Evolutionary conservation across 2,113 vertebrate genomes (phyloP).

Genomic region (Sula dactylatra): DNA sequence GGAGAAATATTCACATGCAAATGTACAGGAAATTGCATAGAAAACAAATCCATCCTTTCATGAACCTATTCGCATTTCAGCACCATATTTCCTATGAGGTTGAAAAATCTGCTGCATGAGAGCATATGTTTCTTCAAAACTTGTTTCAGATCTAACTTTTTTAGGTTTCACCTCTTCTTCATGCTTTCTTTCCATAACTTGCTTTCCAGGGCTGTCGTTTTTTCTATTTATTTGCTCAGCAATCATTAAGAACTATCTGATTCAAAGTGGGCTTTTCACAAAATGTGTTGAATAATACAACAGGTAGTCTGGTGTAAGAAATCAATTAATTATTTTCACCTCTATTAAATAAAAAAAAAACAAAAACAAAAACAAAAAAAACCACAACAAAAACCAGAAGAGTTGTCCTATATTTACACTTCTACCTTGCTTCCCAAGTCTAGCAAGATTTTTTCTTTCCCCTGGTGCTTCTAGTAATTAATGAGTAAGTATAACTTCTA

Average conservation of each 20-base stretch:
- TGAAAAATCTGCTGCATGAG: constrained; percentile 60
- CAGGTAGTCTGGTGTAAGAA: background rate
- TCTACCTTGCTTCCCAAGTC: constrained; percentile 6
- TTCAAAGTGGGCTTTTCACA: background rate
- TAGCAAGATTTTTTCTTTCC: background rate
- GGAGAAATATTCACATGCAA: constrained; percentile 19
- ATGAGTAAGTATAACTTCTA: background rate
- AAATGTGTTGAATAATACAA: background rate
- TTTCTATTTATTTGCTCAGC: constrained; percentile 23
- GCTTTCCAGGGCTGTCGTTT: constrained; percentile 22
- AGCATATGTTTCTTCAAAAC: constrained; percentile 65
- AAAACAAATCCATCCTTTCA: constrained; percentile 54
- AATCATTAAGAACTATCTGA: background rate
- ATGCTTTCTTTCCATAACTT: constrained; percentile 26
- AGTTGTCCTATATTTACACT: background rate
- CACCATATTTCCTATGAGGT: constrained; percentile 52
- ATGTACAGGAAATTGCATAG: constrained; percentile 23
- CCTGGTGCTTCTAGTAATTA: background rate
- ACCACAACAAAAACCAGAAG: background rate
- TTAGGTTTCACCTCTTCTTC: constrained; percentile 54
- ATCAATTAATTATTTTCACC: background rate
- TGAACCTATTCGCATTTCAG: constrained; percentile 53
- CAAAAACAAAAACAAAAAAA: background rate
- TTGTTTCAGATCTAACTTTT: constrained; percentile 55
- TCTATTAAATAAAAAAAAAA: background rate